Percentiles rank a stretch among this genome's conserved stretches.
These are phyloP conservation scores for Bucorvus abyssinicus DNA, from an alignment of 2,797 vertebrate species.

Conservation along the genomic window DNA sequence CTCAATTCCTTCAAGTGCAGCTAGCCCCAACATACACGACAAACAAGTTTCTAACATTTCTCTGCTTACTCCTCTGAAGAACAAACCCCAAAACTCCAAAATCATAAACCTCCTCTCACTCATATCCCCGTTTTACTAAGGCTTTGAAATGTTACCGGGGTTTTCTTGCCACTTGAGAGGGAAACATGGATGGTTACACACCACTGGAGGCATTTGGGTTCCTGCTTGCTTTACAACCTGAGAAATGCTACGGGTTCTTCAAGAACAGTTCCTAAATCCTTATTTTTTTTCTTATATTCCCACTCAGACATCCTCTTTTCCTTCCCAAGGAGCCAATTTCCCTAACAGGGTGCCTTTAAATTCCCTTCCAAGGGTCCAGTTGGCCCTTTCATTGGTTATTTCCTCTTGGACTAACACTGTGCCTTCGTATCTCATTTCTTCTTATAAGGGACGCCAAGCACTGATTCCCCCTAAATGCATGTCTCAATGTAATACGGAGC, in stretches of 20 bases:
- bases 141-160: neutral
- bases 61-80: neutral
- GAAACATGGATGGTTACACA: neutral
- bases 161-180: neutral
- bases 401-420: neutral
- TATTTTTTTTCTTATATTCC: neutral
- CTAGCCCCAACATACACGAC: neutral
- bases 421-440: neutral
- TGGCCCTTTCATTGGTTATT: neutral
- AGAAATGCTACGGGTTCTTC: neutral
- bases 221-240: neutral
- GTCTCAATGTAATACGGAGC: neutral
- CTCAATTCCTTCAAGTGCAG: neutral
- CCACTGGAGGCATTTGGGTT: neutral
- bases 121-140: neutral
- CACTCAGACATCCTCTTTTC: neutral
- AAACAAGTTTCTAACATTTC: neutral
- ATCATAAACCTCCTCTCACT: neutral
- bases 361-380: neutral
- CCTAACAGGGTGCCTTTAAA: neutral
- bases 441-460: neutral
- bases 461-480: neutral
- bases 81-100: neutral
- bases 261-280: neutral
- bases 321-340: neutral